Percentiles rank a stretch among this genome's conserved stretches.
Evolutionary conservation across 2,797 vertebrate species (phyloP).

Genomic region (Onychomys torridus): DNA sequence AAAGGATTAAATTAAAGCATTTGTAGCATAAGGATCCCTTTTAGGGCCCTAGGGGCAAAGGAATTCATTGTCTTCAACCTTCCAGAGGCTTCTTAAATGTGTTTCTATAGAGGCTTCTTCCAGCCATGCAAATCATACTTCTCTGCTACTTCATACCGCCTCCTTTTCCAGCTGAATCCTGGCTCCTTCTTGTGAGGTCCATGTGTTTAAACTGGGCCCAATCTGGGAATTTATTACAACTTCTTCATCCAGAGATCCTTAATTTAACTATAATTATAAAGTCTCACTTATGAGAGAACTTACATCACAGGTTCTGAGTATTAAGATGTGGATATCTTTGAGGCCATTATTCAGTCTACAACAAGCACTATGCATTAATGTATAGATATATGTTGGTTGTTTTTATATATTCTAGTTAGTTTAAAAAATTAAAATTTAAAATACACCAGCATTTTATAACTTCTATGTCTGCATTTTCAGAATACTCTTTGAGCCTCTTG

Average conservation of each 20-base stretch:
- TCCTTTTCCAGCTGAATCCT: neutral
- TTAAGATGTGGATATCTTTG: neutral
- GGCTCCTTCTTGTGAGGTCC: neutral
- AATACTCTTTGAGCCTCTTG: neutral
- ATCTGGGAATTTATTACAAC: neutral
- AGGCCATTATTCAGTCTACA: neutral
- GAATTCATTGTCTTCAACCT: neutral
- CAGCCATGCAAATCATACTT: neutral
- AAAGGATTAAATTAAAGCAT: neutral
- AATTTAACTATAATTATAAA: neutral
- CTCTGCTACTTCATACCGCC: neutral
- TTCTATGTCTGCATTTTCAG: neutral
- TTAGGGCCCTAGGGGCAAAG: neutral
- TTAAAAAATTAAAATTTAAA: conserved; percentile 52
- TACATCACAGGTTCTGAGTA: neutral
- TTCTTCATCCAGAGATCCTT: neutral
- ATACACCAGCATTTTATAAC: neutral
- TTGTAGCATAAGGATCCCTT: no score
- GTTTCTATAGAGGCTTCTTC: neutral
- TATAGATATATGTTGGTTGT: neutral
- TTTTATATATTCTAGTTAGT: neutral
- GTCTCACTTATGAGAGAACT: neutral
- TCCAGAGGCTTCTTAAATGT: neutral
- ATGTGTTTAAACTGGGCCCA: neutral
- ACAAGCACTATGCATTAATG: neutral